Evolutionary conservation across 2,888 invertebrate genomes (phyloP).

Genomic region (Furcula furcula): DNA sequence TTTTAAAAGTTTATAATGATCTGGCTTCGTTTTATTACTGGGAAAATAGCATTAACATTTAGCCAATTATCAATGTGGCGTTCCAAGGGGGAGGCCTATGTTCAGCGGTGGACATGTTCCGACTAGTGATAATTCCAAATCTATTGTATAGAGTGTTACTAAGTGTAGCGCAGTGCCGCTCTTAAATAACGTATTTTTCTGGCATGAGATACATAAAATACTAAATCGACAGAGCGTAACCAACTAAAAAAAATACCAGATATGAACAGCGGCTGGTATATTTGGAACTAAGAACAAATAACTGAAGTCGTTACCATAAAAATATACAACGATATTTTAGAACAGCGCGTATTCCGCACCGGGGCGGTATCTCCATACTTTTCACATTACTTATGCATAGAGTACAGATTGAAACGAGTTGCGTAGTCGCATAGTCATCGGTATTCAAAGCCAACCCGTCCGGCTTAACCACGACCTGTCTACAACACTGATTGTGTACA

Average conservation of each 20-base stretch:
- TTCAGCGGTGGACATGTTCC: no score
- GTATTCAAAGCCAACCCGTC: slow-evolving; percentile 70
- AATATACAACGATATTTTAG: slow-evolving; percentile 74
- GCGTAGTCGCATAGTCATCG: slow-evolving; percentile 71
- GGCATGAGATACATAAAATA: no score
- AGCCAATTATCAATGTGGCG: no score
- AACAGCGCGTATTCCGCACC: slow-evolving; percentile 62
- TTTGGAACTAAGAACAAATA: slow-evolving; percentile 56
- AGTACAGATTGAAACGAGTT: slow-evolving; percentile 78
- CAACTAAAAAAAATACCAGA: slow-evolving; percentile 3
- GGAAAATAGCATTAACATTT: no score
- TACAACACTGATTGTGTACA: background rate
- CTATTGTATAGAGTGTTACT: no score
- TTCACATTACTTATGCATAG: slow-evolving; percentile 81
- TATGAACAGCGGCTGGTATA: slow-evolving; percentile 24
- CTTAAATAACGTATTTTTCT: no score
- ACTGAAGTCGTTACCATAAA: slow-evolving; percentile 68
- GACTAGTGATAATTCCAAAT: no score
- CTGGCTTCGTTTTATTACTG: no score
- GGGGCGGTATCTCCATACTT: slow-evolving; percentile 72
- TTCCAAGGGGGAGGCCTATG: no score
- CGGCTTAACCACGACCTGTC: slow-evolving; percentile 41
- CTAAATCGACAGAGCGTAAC: slow-evolving; percentile 2
- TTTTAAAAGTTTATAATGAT: no score
- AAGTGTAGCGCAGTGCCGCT: no score